Conservation (phyloP, 1,140 invertebrate species). For the Penaeus indicus region DNA sequence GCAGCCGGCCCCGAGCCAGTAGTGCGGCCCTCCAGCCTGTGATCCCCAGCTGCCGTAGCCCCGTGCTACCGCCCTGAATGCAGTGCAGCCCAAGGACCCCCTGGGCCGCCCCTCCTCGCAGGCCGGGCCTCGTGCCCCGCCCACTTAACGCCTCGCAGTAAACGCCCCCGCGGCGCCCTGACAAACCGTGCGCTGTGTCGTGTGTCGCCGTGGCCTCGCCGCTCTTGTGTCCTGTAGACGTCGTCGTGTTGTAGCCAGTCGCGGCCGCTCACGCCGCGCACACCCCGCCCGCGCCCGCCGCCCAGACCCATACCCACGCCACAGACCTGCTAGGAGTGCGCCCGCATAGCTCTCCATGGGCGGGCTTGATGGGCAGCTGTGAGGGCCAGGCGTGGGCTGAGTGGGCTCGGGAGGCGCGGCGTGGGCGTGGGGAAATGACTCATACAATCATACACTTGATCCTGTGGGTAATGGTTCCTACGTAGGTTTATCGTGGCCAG, state of each 20-base stretch:
- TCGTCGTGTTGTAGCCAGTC: constrained; percentile 42
- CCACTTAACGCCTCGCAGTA: constrained; percentile 64
- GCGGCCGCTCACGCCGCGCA: constrained; percentile 1
- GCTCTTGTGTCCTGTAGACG: constrained; percentile 55
- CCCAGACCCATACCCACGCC: constrained; percentile 29
- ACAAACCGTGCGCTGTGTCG: constrained; percentile 51
- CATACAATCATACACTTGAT: constrained; percentile 60
- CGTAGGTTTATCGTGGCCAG: constrained; percentile 62
- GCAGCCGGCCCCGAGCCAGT: constrained; percentile 56
- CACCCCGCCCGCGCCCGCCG: constrained; percentile 25
- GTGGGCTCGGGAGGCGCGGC: constrained; percentile 6
- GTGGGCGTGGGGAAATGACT: constrained; percentile 36
- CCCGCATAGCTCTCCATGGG: neutral
- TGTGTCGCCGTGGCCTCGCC: constrained; percentile 55
- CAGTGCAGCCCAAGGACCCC: neutral
- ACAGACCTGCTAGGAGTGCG: neutral
- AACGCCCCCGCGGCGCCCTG: constrained; percentile 51
- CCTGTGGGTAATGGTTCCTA: constrained; percentile 63
- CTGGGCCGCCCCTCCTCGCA: constrained; percentile 33
- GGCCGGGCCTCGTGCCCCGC: constrained; percentile 58
- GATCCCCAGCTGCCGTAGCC: neutral
- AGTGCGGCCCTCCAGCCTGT: constrained; percentile 41
- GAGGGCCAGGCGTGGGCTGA: constrained; percentile 12
- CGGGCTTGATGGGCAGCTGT: constrained; percentile 25
- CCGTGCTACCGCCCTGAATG: neutral